Conservation (phyloP, 2,888 invertebrate species). For the Plebejus anna region DNA sequence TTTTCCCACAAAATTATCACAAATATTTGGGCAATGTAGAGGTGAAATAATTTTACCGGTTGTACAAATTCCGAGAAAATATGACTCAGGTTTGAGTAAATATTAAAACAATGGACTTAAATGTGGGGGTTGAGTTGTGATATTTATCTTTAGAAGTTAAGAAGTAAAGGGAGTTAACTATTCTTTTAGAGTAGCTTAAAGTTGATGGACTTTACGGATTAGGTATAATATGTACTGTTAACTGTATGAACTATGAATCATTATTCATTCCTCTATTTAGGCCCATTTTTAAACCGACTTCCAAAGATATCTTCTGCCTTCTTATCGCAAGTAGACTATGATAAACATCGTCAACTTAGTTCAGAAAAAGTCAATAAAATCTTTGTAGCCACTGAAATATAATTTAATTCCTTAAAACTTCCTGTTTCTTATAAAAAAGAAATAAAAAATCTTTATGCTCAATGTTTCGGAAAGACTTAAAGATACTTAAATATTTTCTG, state of each 20-base stretch:
- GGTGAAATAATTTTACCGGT: conserved; percentile 16
- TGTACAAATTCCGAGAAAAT: not conserved
- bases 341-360: not conserved
- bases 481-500: not conserved
- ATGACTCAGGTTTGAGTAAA: not conserved
- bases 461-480: not conserved
- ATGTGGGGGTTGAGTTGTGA: not conserved
- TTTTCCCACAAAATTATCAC: conserved; percentile 13
- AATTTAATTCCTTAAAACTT: not conserved
- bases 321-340: not conserved
- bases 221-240: too few relatives aligned
- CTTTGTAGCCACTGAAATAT: too few relatives aligned
- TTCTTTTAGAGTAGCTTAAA: not conserved
- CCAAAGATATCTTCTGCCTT: too few relatives aligned
- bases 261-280: not conserved
- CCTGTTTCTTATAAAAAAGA: not conserved
- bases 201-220: too few relatives aligned
- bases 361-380: too few relatives aligned
- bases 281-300: not conserved
- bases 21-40: conserved; percentile 12
- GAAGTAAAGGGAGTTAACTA: not conserved
- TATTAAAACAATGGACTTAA: not conserved
- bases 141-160: not conserved
- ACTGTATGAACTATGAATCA: not conserved
- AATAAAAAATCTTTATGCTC: not conserved